Base-by-base conservation (phyloP, 2,113 vertebrate species). In the Lampris megalopsis region DNA sequence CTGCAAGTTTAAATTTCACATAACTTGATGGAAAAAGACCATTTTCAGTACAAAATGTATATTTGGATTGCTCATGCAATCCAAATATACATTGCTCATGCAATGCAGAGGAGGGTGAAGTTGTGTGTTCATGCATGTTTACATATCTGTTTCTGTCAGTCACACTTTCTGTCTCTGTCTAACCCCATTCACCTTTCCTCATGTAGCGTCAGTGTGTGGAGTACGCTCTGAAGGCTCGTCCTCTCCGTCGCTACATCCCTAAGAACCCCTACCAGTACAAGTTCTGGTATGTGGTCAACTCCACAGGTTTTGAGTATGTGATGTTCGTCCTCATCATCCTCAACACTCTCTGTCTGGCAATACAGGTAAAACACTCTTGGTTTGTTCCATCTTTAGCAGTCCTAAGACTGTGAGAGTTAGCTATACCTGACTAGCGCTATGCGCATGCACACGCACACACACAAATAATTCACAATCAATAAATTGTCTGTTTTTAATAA, bases 231-330 rank as follows among this genome's bases (percentile, higher is more conserved):
- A 99, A 99, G 92, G 98, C 98, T 9, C 96, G 97, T 3, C 98
- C 98, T 1, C 88, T 99, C 80, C 93, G 97, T 35, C 96, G 97
- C 89, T 99, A 99, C 77, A 99, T 99, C 80, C 98, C 98, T 63
- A 99, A 99, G 94, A 99, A 99, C 86, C 96, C 95, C 7, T 98
- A 99, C 93, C 98, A 99, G 94, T 99, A 99, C 93, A 99, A 98
- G 89, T 98, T 99, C 94, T 99, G 98, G 98, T 98, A 97, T 82
- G 96, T 99, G 95, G 98, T 99, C 86, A 99, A 99, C 94, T 99
- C 98, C 73, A 97, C 97, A 11, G 97, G 97, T 72, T 99, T 99
- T 80, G 98, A 99, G 89, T 99, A 99, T 74, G 94, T 99, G 95
- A 99, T 99, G 98, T 99, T 99, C 88, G 95, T 99, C 68, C 97